Evolutionary conservation across 2,888 invertebrate species (phyloP).

Genomic region (Nipponacmea schrenckii): DNA sequence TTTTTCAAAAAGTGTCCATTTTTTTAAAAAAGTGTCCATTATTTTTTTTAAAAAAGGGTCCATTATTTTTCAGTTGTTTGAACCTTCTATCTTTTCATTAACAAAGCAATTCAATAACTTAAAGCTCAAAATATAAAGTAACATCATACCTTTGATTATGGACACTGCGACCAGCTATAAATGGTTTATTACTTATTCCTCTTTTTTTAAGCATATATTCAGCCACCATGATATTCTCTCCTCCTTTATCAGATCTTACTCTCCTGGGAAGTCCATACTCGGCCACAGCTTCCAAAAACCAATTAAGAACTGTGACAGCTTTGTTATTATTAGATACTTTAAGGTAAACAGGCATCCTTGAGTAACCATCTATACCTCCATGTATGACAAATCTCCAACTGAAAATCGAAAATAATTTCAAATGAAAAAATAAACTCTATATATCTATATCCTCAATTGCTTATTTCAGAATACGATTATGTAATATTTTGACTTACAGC

Average conservation of each 20-base stretch:
- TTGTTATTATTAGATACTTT: slow-evolving; percentile 31
- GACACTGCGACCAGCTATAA: slow-evolving; percentile 32
- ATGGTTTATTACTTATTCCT: slow-evolving; percentile 16
- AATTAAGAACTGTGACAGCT: slow-evolving; percentile 28
- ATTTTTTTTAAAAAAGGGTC: too few relatives aligned
- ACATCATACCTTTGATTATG: too few relatives aligned
- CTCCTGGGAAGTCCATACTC: slow-evolving; percentile 30
- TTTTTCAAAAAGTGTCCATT: too few relatives aligned
- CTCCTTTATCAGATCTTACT: slow-evolving; percentile 36
- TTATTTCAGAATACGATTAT: too few relatives aligned
- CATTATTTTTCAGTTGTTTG: too few relatives aligned
- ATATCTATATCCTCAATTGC: too few relatives aligned
- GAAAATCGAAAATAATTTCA: slow-evolving; percentile 20
- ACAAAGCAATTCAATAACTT: too few relatives aligned
- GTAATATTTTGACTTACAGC: too few relatives aligned
- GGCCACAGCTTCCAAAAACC: slow-evolving; percentile 30
- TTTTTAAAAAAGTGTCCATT: too few relatives aligned
- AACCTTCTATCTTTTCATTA: too few relatives aligned
- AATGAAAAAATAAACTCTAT: not conserved
- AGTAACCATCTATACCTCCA: slow-evolving; percentile 39
- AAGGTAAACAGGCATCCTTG: slow-evolving; percentile 32
- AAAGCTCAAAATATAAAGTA: too few relatives aligned
- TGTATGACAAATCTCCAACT: slow-evolving; percentile 38
- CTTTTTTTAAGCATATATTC: slow-evolving; percentile 25
- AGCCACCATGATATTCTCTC: slow-evolving; percentile 34